Percentiles rank a stretch among this genome's conserved stretches.
Evolutionary conservation across 2,797 vertebrate genomes (phyloP).

Genomic region (Falco columbarius): DNA sequence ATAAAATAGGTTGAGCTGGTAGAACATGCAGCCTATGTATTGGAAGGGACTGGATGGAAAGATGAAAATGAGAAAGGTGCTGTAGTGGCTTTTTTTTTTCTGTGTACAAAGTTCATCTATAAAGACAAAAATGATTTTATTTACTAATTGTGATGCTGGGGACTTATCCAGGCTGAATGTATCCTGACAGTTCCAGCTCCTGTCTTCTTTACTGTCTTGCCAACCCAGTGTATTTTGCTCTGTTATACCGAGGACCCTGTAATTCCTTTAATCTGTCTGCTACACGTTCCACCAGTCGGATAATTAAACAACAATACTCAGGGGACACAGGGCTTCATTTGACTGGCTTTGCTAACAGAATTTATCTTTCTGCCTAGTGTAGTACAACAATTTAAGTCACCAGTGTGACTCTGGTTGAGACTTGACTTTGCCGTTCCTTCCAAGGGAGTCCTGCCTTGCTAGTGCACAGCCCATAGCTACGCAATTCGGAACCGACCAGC

Average conservation of each 20-base stretch:
- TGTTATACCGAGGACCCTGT: neutral
- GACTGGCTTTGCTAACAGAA: neutral
- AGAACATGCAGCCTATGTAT: slow-evolving; percentile 5
- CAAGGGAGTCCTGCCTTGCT: neutral
- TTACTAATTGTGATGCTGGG: neutral
- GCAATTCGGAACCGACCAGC: neutral
- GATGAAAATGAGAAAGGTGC: slow-evolving; percentile 45
- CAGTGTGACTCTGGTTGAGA: neutral
- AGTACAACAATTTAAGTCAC: neutral
- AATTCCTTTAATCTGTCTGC: neutral
- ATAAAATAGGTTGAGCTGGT: slow-evolving; percentile 51
- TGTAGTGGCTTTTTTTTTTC: slow-evolving; percentile 9
- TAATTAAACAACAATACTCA: neutral
- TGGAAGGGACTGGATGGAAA: slow-evolving; percentile 26
- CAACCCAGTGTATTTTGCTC: neutral
- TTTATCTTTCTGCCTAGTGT: neutral
- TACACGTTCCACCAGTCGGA: neutral
- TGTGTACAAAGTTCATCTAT: neutral
- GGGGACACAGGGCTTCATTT: neutral
- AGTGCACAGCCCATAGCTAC: neutral
- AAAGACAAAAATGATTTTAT: neutral
- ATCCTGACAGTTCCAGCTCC: neutral
- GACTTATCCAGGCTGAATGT: slow-evolving; percentile 24
- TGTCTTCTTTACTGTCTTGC: neutral
- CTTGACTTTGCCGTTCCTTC: neutral